Base-by-base conservation (phyloP, 2,888 invertebrate species). In the Creontiades dilutus region DNA sequence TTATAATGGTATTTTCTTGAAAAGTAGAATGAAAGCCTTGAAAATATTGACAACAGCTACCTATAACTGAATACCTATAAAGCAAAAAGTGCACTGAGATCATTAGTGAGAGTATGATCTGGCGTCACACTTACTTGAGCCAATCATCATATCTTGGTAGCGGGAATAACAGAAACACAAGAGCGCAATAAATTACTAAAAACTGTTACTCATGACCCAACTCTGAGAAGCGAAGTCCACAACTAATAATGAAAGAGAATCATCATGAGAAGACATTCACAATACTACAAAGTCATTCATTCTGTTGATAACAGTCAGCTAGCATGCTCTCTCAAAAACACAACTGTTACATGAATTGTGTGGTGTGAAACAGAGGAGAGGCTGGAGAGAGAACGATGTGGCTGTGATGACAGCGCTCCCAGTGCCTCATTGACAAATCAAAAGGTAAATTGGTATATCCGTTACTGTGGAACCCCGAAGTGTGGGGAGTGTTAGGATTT, bases 131-230 rank as follows among this genome's bases (percentile, higher is more conserved):
- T 93, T 93, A 93, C 93, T 93, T 92, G 93, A 92, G 92, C 93
- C 93, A 92, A 93, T 93, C 92, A 93, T 93, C 92, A 93, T 92
- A 92, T 93, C 93, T 93, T 92, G 91, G 85, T 86, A 90, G 91
- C 88, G 47, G 47, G 52, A 87, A 90, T 57, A 90, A 89, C 78
- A 89, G 86, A 84, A 90, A 91, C 81, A 90, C 89, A 91, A 57
- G 61, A 89, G 75, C 55, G 80, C 88, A 55, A 55, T 47, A 76
- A 27, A 80, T 88, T 78, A 88, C 75, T 55, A 52, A 82, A 82
- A 82, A 27, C 27, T 68, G 68, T 23, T 68, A 68, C 68, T 68
- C 46, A 80, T 37, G 80, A 37, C 47, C 46, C 46, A 37, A 81
- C 68, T 68, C 68, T 68, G 19, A 68, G 57, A 57, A 57, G 68